Evolutionary conservation across 2,888 invertebrate species (phyloP).

Genomic region (Amphipyra berbera): DNA sequence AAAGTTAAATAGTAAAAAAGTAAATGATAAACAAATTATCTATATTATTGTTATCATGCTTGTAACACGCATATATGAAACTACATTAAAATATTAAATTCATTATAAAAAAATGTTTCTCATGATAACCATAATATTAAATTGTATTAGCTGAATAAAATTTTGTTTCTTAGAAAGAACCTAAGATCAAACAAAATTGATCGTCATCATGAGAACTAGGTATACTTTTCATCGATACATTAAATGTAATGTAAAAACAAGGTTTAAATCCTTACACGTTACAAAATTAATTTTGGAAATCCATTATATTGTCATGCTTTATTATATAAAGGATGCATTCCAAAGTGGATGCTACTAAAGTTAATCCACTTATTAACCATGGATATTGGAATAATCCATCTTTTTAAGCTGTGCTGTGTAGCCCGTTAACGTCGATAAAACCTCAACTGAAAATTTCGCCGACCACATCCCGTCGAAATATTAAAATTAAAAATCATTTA

Average conservation of each 20-base stretch:
- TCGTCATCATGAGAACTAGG: no score
- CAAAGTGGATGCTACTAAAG: slow-evolving; percentile 5
- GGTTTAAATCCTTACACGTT: no score
- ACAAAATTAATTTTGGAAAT: background rate
- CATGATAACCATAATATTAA: no score
- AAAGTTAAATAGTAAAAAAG: background rate
- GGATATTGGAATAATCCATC: slow-evolving; percentile 21
- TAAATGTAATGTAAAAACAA: background rate
- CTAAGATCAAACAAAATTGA: no score
- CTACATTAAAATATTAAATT: no score
- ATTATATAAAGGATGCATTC: slow-evolving; percentile 1
- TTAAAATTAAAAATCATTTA: slow-evolving; percentile 40
- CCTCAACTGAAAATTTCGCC: slow-evolving; percentile 20
- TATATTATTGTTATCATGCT: no score
- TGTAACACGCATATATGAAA: no score
- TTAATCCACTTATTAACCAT: slow-evolving; percentile 24
- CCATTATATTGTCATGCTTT: background rate
- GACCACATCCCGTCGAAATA: slow-evolving; percentile 19
- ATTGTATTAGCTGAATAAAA: no score
- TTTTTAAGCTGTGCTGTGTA: slow-evolving; percentile 31
- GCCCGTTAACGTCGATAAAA: slow-evolving; percentile 28
- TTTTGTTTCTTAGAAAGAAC: no score
- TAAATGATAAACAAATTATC: background rate
- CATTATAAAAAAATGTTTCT: no score
- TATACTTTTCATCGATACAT: background rate